A percentile compares a stretch with the other conserved stretches of the same genome.
phyloP scores from a whole-genome alignment of 2,113 vertebrate genomes.

The Macaca nemestrina region DNA sequence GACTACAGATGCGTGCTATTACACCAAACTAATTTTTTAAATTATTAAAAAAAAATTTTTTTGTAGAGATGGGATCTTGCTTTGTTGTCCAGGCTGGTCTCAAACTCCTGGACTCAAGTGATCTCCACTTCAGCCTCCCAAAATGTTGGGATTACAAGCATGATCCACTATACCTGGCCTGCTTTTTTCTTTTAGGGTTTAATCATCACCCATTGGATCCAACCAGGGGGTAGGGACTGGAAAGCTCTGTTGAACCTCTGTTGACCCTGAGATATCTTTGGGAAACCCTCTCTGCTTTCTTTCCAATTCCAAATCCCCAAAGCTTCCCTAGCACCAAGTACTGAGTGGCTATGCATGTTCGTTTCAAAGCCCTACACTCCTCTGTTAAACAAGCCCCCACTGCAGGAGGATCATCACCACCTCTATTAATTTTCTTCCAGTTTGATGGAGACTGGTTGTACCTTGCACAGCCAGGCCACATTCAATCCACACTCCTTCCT shows the following conservation, averaged over 20 bases:
- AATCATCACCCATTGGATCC: not conserved
- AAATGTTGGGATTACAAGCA: no score
- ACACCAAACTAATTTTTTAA: no score
- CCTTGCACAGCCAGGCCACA: not conserved
- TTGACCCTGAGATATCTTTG: not conserved
- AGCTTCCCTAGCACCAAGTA: not conserved
- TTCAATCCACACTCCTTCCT: not conserved
- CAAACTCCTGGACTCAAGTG: no score
- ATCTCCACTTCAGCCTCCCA: no score
- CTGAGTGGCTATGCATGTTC: fast-evolving
- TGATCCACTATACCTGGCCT: not conserved
- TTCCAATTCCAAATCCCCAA: not conserved
- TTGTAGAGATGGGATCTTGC: no score
- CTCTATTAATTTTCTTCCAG: not conserved
- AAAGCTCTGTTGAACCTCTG: not conserved
- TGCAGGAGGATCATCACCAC: not conserved
- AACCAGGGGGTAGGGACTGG: not conserved
- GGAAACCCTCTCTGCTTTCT: not conserved
- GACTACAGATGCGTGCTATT: no score
- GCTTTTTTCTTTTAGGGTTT: not conserved
- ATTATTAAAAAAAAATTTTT: no score
- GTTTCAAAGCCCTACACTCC: not conserved
- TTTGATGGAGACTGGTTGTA: no score
- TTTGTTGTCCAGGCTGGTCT: no score
- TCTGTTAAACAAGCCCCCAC: not conserved